phyloP scores from a whole-genome alignment of 2,888 invertebrate species.

The Lycocerus yunnanus region DNA sequence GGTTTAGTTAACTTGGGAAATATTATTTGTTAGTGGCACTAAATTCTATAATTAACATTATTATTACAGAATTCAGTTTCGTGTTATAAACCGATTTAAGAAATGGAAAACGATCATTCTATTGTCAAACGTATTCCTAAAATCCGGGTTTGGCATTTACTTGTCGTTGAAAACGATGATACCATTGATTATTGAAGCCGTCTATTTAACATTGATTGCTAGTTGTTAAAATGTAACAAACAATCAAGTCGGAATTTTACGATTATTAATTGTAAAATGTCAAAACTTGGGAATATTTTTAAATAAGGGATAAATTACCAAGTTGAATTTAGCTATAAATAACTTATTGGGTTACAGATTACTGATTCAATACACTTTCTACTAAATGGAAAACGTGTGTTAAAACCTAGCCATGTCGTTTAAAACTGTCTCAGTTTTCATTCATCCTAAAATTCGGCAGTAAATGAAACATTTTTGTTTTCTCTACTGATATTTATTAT shows the following conservation, averaged over 20 bases:
- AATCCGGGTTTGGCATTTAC: conserved; percentile 40
- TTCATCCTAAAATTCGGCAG: conserved; percentile 19
- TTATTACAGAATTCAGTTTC: background rate
- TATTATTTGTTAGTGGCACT: background rate
- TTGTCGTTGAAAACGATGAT: conserved; percentile 36
- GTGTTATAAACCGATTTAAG: background rate
- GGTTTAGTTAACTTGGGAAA: background rate
- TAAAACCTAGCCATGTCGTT: conserved; percentile 13
- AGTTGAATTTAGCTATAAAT: conserved; percentile 3
- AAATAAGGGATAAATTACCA: conserved; percentile 8
- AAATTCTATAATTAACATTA: background rate
- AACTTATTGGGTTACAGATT: conserved; percentile 11
- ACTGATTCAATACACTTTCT: conserved; percentile 13
- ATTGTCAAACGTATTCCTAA: conserved; percentile 15
- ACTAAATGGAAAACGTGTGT: conserved; percentile 13
- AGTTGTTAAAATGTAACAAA: background rate
- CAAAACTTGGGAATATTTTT: background rate
- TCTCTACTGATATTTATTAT: conserved; percentile 25
- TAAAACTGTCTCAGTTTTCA: conserved; percentile 7
- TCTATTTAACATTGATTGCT: conserved; percentile 34
- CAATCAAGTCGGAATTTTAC: background rate
- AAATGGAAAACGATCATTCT: background rate
- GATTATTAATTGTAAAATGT: background rate
- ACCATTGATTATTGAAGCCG: conserved; percentile 40
- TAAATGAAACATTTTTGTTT: conserved; percentile 27